Evolutionary conservation across 2,797 vertebrate genomes (phyloP).

Genomic region (Eulemur albifrons): DNA sequence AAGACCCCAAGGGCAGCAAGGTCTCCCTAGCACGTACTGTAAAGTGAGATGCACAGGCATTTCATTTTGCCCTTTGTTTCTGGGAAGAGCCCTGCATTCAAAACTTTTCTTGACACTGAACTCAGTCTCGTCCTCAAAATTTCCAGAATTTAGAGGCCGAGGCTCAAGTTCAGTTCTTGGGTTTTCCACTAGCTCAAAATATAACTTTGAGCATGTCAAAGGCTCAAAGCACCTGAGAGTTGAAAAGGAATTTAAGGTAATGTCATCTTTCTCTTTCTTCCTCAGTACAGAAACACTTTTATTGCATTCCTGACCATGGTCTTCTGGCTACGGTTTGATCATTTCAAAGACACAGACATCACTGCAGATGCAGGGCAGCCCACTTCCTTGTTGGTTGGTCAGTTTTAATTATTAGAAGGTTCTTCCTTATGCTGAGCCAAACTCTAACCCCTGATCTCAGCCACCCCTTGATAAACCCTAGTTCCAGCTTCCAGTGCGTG

Average conservation of each 20-base stretch:
- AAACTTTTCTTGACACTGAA: not conserved
- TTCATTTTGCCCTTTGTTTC: not conserved
- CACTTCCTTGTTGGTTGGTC: not conserved
- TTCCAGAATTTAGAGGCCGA: not conserved
- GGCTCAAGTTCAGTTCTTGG: not conserved
- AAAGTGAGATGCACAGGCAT: not conserved
- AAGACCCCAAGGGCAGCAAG: no score
- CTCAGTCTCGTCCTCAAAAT: not conserved
- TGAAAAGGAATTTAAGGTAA: not conserved
- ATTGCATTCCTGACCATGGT: not conserved
- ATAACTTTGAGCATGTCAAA: not conserved
- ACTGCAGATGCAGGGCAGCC: not conserved
- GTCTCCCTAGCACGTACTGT: not conserved
- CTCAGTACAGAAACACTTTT: not conserved
- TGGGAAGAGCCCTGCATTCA: not conserved
- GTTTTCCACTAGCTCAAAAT: not conserved
- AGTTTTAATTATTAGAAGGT: not conserved
- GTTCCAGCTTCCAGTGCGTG: not conserved
- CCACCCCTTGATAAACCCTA: not conserved
- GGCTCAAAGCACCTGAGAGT: not conserved
- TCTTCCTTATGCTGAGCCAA: not conserved
- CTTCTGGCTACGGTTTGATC: not conserved
- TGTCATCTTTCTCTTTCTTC: not conserved
- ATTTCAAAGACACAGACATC: not conserved
- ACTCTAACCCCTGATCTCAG: not conserved